A percentile compares a stretch with the other conserved stretches of the same genome.
These are phyloP conservation scores for Neoscelio sp. DNA, from an alignment of 2,888 invertebrate genomes.

Conservation along the genomic window DNA sequence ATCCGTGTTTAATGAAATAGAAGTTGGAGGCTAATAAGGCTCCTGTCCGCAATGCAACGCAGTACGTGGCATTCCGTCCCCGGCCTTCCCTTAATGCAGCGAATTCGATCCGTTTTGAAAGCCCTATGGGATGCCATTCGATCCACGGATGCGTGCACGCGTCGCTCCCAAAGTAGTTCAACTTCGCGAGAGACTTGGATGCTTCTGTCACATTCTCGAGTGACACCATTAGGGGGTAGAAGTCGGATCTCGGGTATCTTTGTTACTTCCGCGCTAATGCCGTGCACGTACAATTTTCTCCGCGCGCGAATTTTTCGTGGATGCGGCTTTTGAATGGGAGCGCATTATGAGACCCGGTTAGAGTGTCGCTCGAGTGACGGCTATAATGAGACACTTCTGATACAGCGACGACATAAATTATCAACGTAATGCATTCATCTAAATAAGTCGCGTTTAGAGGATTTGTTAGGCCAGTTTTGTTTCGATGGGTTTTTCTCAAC, in stretches of 20 bases:
- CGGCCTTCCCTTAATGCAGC: slow-evolving; percentile 1
- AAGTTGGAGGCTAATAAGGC: too few relatives aligned
- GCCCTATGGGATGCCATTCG: slow-evolving; percentile 42
- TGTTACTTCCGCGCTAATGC: slow-evolving; percentile 8
- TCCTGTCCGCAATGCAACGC: too few relatives aligned
- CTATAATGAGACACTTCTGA: slow-evolving; percentile 30
- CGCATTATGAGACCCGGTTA: slow-evolving; percentile 4
- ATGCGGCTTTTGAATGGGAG: slow-evolving; percentile 24
- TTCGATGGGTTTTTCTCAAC: too few relatives aligned
- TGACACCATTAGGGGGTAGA: slow-evolving; percentile 46
- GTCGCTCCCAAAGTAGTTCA: slow-evolving; percentile 33
- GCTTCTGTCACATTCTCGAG: slow-evolving; percentile 41
- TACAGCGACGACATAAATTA: slow-evolving; percentile 24
- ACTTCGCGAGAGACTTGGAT: slow-evolving; percentile 9
- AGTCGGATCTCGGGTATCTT: slow-evolving; percentile 43
- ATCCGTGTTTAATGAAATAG: too few relatives aligned
- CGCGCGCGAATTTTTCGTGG: slow-evolving; percentile 4
- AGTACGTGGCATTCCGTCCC: background rate
- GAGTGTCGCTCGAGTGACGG: background rate
- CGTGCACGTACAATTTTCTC: slow-evolving; percentile 18
- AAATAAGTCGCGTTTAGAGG: background rate
- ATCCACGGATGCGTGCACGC: slow-evolving; percentile 13
- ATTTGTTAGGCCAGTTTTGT: too few relatives aligned
- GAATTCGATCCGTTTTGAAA: slow-evolving; percentile 19
- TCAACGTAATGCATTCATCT: slow-evolving; percentile 6